Evolutionary conservation across 2,888 invertebrate genomes (phyloP).

Genomic region (Macrosoma leucophasiata): DNA sequence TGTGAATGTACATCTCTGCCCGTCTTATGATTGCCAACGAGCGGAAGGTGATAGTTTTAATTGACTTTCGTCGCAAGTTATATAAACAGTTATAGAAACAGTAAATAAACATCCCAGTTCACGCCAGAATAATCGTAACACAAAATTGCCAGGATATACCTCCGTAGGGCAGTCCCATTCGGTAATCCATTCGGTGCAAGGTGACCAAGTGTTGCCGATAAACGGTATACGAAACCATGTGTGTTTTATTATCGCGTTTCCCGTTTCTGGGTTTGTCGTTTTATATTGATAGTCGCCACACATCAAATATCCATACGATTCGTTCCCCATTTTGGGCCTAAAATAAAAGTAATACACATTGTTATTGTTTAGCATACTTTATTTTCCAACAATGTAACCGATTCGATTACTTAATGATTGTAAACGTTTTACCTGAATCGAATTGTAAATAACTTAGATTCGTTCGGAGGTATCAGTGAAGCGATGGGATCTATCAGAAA

Average conservation of each 20-base stretch:
- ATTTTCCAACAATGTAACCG: background rate
- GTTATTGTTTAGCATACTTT: background rate
- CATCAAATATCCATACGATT: conserved; percentile 55
- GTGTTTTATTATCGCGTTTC: conserved; percentile 42
- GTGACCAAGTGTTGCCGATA: conserved; percentile 59
- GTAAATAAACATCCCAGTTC: too few species aligned
- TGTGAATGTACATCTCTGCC: too few species aligned
- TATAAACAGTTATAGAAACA: too few species aligned
- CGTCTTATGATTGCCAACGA: too few species aligned
- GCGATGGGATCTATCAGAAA: conserved; percentile 59
- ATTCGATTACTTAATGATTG: too few species aligned
- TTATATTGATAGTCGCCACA: conserved; percentile 61
- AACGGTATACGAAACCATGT: conserved; percentile 64
- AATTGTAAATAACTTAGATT: conserved; percentile 59
- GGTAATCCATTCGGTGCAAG: conserved; percentile 54
- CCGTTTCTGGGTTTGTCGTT: conserved; percentile 24
- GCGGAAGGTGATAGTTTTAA: too few species aligned
- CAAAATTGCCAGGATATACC: too few species aligned
- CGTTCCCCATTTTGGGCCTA: conserved; percentile 54
- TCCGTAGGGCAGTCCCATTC: conserved; percentile 60
- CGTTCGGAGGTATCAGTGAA: conserved; percentile 52
- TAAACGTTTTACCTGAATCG: conserved; percentile 66
- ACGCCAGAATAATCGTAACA: too few species aligned
- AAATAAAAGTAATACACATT: conserved; percentile 4
- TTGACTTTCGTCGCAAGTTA: too few species aligned